phyloP scores from a whole-genome alignment of 2,797 vertebrate species.

The Epinephelus coioides region DNA sequence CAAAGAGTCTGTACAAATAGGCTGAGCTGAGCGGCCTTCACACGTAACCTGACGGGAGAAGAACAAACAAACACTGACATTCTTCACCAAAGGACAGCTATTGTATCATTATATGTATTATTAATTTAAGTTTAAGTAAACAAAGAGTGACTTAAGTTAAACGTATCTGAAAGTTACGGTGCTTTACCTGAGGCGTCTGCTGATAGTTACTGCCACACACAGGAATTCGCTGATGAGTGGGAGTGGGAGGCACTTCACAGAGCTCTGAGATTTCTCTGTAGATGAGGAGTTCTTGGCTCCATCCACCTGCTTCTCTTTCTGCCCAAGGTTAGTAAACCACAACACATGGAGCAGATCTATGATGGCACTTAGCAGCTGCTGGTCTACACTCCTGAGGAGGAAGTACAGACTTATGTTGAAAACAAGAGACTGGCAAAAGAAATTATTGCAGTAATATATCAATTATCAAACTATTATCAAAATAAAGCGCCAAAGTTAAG shows the following conservation, averaged over 20 bases:
- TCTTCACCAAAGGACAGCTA: conserved; percentile 27
- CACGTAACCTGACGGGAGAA: conserved; percentile 78
- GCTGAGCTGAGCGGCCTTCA: conserved; percentile 81
- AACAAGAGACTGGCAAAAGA: conserved; percentile 1
- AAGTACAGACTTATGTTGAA: background rate
- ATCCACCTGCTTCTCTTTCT: conserved; percentile 72
- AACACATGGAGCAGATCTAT: conserved; percentile 90
- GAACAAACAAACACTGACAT: conserved; percentile 44
- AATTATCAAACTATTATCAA: background rate
- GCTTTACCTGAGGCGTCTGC: conserved; percentile 88
- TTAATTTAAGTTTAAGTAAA: background rate
- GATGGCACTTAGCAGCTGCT: conserved; percentile 82
- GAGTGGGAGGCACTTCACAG: conserved; percentile 89
- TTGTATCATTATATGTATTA: background rate
- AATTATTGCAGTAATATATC: background rate
- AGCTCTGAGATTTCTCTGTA: conserved; percentile 40
- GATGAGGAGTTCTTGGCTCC: conserved; percentile 15
- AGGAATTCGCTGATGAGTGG: conserved; percentile 92
- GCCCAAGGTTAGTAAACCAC: conserved; percentile 91
- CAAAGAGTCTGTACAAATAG: conserved; percentile 85
- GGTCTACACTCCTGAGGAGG: conserved; percentile 85
- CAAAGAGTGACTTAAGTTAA: background rate
- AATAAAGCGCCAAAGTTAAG: background rate
- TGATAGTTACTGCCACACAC: conserved; percentile 80
- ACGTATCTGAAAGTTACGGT: background rate